Base-by-base conservation (phyloP, 2,888 invertebrate species). In the Creontiades dilutus region DNA sequence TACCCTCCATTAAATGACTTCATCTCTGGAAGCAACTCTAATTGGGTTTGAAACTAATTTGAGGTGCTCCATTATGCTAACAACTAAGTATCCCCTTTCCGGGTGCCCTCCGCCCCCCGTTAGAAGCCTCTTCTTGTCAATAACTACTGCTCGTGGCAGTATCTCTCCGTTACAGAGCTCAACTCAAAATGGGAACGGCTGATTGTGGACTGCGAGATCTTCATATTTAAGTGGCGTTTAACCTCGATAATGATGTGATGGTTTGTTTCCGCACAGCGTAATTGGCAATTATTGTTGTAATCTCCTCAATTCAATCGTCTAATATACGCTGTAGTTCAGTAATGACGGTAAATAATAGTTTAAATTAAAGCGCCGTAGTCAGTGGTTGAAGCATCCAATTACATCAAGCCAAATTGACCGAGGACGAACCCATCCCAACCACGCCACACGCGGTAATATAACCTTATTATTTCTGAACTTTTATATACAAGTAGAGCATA, bases 31-130 rank as follows among this genome's bases (percentile, higher is more conserved):
- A 86, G 86, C 86, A 86, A 86, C 86, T 86, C 86, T 86, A 86
- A 86, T 86, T 86, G 86, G 86, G 86, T 86, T 86, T 75, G 86
- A 86, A 86, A 86, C 86, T 86, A 86, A 86, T 86, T 86, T 86
- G 86, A 86, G 75, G 86, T 86, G 86, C 86, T 86, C 75, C 68
- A 86, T 86, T 86, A 86, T 86, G 75, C 86, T 75, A 86, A 86
- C 86, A 86, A 86, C 61, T 61, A 61, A 85, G 86, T 75, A 86
- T 86, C 16, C 75, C 86, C 86, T 61, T 86, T 86, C 82, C 82
- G 19, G 27, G 23, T 11, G 48, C 52, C 14, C 82, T 52, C 52
- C 27, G 0, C 9, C 52, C 82, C 4, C 52, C 3, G 11, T 11
- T 46, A 12, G 28, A 46, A 46, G n/a, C 19, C 78, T 47, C 46